Evolutionary conservation across 2,113 vertebrate species (phyloP).

Genomic region (Notarius quadriscutis): DNA sequence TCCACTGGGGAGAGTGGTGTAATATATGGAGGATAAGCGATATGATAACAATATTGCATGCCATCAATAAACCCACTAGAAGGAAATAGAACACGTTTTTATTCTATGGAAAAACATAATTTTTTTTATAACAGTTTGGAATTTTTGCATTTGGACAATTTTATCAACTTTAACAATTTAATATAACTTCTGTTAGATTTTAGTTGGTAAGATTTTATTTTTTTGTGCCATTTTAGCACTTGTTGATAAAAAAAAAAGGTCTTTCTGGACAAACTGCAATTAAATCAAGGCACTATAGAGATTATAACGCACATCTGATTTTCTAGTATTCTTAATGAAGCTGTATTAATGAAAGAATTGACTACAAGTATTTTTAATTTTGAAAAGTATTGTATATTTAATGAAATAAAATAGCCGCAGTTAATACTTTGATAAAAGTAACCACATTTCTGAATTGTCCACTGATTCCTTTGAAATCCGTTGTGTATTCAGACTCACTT

Average conservation of each 20-base stretch:
- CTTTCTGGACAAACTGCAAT: neutral
- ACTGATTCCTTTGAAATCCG: neutral
- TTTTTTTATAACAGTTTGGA: no score
- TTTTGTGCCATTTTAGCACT: neutral
- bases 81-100: no score
- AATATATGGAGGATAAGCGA: no score
- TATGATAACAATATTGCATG: no score
- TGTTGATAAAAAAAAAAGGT: neutral
- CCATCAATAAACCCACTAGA: no score
- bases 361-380: neutral
- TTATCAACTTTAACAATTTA: neutral
- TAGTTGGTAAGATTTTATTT: neutral
- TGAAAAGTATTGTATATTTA: neutral
- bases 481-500: neutral
- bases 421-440: neutral
- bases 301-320: neutral
- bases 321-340: neutral
- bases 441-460: neutral
- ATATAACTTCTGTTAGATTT: neutral
- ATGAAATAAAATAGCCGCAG: neutral
- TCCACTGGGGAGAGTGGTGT: no score
- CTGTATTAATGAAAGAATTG: neutral
- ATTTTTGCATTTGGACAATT: neutral
- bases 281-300: neutral
- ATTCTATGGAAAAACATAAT: no score